Conservation (phyloP, 2,888 invertebrate species). For the Epinotia demarniana region DNA sequence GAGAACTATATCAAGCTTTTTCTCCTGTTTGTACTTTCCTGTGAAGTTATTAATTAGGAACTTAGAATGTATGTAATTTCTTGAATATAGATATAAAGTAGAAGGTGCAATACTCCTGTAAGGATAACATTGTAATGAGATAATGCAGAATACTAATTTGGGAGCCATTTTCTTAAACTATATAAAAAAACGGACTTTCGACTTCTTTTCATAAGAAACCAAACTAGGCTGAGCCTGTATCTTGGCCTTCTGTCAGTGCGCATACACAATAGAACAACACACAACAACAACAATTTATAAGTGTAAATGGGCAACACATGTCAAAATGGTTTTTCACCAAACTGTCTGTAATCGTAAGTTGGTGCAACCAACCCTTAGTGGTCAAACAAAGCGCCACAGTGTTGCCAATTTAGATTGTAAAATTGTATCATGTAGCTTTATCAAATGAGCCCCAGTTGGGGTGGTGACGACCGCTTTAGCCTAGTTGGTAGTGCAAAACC, state of each 20-base stretch:
- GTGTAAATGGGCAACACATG: neutral
- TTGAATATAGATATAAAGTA: conserved; percentile 5
- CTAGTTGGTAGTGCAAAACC: too few species aligned
- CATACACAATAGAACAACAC: too few species aligned
- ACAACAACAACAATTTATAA: neutral
- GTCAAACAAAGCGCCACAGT: neutral
- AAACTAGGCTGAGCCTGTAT: too few species aligned
- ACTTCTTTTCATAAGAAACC: too few species aligned
- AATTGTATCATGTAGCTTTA: too few species aligned
- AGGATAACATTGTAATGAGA: conserved; percentile 20
- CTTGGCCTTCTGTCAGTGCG: too few species aligned
- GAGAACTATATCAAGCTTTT: neutral
- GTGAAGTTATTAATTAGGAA: conserved; percentile 17
- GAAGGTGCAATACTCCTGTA: conserved; percentile 37
- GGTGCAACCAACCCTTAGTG: neutral
- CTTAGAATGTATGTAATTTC: conserved; percentile 14
- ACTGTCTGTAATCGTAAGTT: too few species aligned
- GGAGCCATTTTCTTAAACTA: neutral
- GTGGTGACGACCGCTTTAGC: too few species aligned
- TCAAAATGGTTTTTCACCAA: too few species aligned
- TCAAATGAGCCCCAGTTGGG: neutral
- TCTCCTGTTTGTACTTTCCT: conserved; percentile 12
- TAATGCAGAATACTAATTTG: conserved; percentile 2
- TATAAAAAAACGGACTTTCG: neutral
- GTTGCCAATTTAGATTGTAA: neutral